Evolutionary conservation across 2,113 vertebrate genomes (phyloP).

Genomic region (Oxygymnocypris stewartii): DNA sequence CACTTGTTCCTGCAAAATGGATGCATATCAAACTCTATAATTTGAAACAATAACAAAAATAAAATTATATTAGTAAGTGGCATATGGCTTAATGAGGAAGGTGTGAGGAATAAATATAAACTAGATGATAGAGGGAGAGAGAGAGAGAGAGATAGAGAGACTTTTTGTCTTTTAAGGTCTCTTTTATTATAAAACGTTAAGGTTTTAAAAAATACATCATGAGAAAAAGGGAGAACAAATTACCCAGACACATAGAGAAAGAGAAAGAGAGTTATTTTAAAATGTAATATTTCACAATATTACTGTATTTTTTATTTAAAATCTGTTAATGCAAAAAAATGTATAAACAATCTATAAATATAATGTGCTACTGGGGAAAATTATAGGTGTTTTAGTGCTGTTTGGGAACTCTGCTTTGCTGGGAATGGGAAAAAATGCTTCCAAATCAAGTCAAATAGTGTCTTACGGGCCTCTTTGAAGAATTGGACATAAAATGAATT

Average conservation of each 20-base stretch:
- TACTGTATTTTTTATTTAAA: no score
- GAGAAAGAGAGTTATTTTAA: no score
- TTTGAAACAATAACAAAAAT: background rate
- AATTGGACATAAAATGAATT: background rate
- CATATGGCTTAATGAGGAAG: background rate
- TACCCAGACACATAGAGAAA: no score
- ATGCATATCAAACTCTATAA: background rate
- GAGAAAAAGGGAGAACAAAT: no score
- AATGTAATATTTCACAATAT: no score
- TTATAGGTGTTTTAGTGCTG: background rate
- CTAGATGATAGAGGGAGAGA: background rate
- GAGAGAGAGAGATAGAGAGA: no score
- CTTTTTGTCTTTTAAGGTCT: no score
- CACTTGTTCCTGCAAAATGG: background rate
- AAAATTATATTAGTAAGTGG: background rate
- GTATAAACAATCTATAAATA: background rate
- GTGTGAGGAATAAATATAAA: background rate
- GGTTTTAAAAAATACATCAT: no score
- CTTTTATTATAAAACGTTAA: no score
- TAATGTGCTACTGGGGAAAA: background rate
- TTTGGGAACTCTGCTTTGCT: background rate
- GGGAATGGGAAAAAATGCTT: background rate
- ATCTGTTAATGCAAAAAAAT: no score
- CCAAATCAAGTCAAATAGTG: background rate
- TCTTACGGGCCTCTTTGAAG: background rate